Percentiles rank a stretch among this genome's conserved stretches.
Conservation (phyloP, 2,888 invertebrate genomes). For the Folsomia manolachei region DNA sequence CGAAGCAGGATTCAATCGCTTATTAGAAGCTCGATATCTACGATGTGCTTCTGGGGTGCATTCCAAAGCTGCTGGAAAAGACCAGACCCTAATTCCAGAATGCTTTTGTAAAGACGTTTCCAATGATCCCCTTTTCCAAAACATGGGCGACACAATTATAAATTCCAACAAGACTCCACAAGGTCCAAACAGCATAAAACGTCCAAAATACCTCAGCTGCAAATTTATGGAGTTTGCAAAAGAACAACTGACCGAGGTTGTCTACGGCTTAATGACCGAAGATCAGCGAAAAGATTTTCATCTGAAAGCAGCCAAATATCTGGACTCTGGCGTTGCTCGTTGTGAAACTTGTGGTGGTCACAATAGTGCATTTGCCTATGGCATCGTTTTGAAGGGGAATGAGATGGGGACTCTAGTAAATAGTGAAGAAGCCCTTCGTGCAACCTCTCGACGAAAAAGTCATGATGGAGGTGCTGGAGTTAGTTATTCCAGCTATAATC, state of each 20-base stretch:
- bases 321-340: slow-evolving; percentile 31
- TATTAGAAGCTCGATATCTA: slow-evolving; percentile 42
- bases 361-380: slow-evolving; percentile 37
- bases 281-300: slow-evolving; percentile 45
- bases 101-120: slow-evolving; percentile 32
- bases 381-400: slow-evolving; percentile 29
- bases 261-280: slow-evolving; percentile 44
- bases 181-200: background rate
- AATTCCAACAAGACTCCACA: too few species aligned
- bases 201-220: slow-evolving; percentile 23
- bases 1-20: slow-evolving; percentile 31
- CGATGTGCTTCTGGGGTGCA: slow-evolving; percentile 32
- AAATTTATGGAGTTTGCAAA: slow-evolving; percentile 47
- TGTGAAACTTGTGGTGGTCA: slow-evolving; percentile 45
- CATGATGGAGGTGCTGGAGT: background rate
- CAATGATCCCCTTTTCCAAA: background rate
- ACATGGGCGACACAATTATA: background rate
- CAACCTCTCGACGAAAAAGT: background rate
- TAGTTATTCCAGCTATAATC: background rate
- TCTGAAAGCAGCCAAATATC: slow-evolving; percentile 45
- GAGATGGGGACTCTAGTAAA: slow-evolving; percentile 13
- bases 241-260: slow-evolving; percentile 45
- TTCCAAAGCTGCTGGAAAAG: slow-evolving; percentile 23
- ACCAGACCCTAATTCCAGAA: slow-evolving; percentile 23
- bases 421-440: slow-evolving; percentile 18